Conservation (phyloP, 2,113 vertebrate species). For the Dasyornis broadbenti region DNA sequence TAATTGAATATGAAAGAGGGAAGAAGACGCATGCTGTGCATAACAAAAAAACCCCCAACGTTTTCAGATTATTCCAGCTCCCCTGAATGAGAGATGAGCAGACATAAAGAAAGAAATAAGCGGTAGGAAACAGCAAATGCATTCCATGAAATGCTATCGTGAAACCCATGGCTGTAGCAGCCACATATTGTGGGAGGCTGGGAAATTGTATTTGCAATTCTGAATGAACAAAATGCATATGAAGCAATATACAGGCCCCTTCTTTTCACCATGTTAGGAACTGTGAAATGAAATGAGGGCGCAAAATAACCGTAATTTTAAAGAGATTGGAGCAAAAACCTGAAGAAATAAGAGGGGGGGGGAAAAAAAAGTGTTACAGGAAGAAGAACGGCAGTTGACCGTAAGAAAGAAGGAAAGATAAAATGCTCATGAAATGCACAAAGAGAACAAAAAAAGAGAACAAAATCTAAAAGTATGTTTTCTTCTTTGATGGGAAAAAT, state of each 20-base stretch:
- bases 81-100: background rate
- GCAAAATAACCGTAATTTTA: background rate
- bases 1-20: background rate
- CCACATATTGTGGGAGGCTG: background rate
- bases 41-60: background rate
- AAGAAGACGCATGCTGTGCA: background rate
- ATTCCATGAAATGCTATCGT: background rate
- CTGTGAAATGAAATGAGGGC: background rate
- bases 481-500: background rate
- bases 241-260: background rate
- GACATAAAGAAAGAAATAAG: background rate
- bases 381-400: background rate
- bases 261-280: background rate
- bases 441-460: background rate
- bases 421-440: background rate
- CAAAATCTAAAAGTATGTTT: background rate
- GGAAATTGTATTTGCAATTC: conserved; percentile 32
- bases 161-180: background rate
- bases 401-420: background rate
- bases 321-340: background rate
- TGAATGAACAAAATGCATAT: background rate
- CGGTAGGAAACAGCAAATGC: background rate
- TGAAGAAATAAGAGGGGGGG: background rate
- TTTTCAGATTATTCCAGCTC: background rate
- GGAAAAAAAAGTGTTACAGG: background rate